Evolutionary conservation across 1,140 invertebrate species (phyloP), one percentile per base, ranked within the genome.

Genomic region (Penaeus chinensis): DNA sequence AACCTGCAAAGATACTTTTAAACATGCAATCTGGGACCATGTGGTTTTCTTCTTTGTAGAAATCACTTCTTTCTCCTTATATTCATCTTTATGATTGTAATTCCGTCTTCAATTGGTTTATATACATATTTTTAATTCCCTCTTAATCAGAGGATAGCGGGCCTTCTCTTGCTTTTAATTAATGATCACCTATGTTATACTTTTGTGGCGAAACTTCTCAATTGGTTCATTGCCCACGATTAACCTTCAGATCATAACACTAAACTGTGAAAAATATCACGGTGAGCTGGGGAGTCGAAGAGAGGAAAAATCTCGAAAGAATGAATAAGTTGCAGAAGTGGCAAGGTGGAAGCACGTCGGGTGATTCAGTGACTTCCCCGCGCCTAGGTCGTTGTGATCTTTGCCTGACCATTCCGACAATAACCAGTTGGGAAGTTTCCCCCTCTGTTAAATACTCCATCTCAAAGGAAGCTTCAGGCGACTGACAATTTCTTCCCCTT

Each of bases 31-130:
- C 66, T 65, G 79, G 66, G 54, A 37, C 66, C 84, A 54, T 71
- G 81, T 83, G 81, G 81, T 89, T 74, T 89, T 78, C 90, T 84
- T 91, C 66, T 88, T 65, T 82, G 22, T 89, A 47, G 62, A 87
- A 84, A 32, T 65, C 89, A 83, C 90, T 89, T 91, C 81, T 91
- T 83, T 90, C 84, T 91, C 82, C 90, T 66, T 91, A 65, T 89
- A 79, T 91, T 90, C 91, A 89, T 91, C 90, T 74, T 32, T 89
- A 65, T 65, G 54, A 24, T 19, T 61, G 63, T 47, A 81, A 71
- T 89, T 89, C 84, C 79, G 81, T 89, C 42, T 90, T 86, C 65
- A 77, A 71, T 89, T 85, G 79, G 71, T 82, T 84, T 69, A 82
- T 76, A 86, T 63, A 87, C 37, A 88, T 86, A 86, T 86, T 90